Evolutionary conservation across 2,797 vertebrate species (phyloP).

Genomic region (Poecilia velifera): DNA sequence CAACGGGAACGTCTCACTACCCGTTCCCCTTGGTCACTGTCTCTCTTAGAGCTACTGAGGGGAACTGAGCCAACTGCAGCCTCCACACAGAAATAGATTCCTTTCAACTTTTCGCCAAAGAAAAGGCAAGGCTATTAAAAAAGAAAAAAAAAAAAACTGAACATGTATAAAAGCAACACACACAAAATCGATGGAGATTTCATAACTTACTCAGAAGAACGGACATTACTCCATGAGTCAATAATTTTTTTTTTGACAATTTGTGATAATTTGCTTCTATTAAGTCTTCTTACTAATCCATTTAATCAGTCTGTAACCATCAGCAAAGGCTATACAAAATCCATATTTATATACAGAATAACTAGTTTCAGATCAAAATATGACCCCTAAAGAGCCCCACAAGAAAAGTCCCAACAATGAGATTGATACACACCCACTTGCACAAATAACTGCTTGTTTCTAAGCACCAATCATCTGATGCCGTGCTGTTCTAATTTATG

Average conservation of each 20-base stretch:
- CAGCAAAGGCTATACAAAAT: background rate
- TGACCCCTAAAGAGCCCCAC: background rate
- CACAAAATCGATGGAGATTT: no score
- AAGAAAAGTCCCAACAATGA: background rate
- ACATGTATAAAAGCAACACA: no score
- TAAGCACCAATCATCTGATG: background rate
- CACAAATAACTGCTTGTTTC: background rate
- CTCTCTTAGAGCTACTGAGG: conserved; percentile 4
- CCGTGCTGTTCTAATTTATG: background rate
- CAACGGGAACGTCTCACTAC: conserved; percentile 23
- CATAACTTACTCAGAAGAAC: no score
- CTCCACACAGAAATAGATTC: conserved; percentile 1
- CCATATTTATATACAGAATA: background rate
- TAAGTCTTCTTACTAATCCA: background rate
- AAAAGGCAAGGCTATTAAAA: background rate
- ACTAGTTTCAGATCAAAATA: background rate
- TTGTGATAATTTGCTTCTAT: background rate
- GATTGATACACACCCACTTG: background rate
- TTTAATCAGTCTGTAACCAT: background rate
- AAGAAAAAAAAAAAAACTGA: no score
- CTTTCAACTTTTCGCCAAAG: background rate
- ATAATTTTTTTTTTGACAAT: background rate
- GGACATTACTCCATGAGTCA: no score
- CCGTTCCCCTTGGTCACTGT: conserved; percentile 7
- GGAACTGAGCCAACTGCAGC: conserved; percentile 15